Evolutionary conservation across 2,888 invertebrate species (phyloP).

Genomic region (Chalcis sispes): DNA sequence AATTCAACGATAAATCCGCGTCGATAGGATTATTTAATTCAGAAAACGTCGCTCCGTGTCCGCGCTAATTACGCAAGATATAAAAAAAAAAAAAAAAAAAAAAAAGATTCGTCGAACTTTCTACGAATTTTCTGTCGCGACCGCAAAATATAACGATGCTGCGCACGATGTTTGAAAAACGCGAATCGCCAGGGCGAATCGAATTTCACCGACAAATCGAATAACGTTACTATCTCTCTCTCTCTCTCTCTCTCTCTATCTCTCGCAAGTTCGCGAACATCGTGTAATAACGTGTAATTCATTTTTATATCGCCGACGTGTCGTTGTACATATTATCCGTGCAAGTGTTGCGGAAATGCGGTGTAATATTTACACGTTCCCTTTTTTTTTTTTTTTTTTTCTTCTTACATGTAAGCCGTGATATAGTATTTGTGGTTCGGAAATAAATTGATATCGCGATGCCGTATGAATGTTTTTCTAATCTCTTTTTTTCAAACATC

Average conservation of each 20-base stretch:
- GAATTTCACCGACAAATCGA: conserved; percentile 10
- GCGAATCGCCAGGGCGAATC: background rate
- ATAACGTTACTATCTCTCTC: too few species aligned
- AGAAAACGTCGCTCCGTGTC: too few species aligned
- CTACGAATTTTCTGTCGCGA: too few species aligned
- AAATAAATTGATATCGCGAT: conserved; percentile 8
- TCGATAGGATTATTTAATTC: too few species aligned
- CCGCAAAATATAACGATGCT: too few species aligned
- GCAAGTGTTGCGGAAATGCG: conserved; percentile 14
- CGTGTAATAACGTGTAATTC: conserved; percentile 40
- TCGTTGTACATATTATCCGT: conserved; percentile 9
- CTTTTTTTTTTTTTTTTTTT: conserved; percentile 37
- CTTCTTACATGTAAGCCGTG: background rate
- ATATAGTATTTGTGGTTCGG: conserved; percentile 26
- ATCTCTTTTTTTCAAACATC: conserved; percentile 37
- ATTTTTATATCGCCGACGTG: conserved; percentile 45
- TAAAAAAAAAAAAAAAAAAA: too few species aligned
- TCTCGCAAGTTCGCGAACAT: background rate
- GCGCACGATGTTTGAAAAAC: too few species aligned
- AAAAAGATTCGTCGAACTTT: too few species aligned
- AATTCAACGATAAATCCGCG: too few species aligned
- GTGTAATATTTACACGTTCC: conserved; percentile 27
- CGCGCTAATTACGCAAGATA: too few species aligned
- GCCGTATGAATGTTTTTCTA: conserved; percentile 3
- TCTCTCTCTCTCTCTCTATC: too few species aligned